Evolutionary conservation across 2,113 vertebrate species (phyloP).

Genomic region (Aspidoscelis tigris): DNA sequence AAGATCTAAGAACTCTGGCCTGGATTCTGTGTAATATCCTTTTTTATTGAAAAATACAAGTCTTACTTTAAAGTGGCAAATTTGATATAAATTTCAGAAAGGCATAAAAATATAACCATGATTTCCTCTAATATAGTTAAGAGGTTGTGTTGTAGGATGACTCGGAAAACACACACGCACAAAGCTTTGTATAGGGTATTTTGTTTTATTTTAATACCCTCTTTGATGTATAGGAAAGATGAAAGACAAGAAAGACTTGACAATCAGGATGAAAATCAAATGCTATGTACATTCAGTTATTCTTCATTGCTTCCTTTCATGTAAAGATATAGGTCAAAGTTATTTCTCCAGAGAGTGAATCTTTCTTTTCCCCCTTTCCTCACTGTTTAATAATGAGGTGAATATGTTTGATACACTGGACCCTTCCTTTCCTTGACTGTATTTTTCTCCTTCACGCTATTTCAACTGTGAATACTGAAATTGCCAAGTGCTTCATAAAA

Average conservation of each 20-base stretch:
- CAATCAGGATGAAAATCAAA: constrained; percentile 56
- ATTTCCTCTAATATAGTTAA: constrained; percentile 49
- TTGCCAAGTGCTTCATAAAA: constrained; percentile 45
- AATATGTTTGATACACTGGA: constrained; percentile 61
- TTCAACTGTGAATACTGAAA: constrained; percentile 47
- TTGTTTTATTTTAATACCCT: constrained; percentile 6
- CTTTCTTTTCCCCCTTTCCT: constrained; percentile 52
- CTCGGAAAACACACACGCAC: constrained; percentile 27
- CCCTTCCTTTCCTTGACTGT: constrained; percentile 36
- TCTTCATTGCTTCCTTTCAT: constrained; percentile 54
- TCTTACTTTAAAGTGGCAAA: constrained; percentile 38
- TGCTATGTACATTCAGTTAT: constrained; percentile 27
- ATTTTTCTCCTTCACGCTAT: constrained; percentile 47
- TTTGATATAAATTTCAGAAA: constrained; percentile 15
- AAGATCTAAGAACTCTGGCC: no score
- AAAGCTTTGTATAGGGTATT: constrained; percentile 16
- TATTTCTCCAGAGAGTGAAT: constrained; percentile 63
- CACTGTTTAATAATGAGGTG: constrained; percentile 50
- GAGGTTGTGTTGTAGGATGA: not conserved
- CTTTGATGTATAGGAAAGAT: constrained; percentile 54
- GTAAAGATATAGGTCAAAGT: constrained; percentile 48
- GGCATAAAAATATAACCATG: not conserved
- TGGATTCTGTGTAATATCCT: no score
- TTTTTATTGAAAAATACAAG: not conserved
- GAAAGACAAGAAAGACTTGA: constrained; percentile 37